Percentiles rank a stretch among this genome's conserved stretches.
Conservation (phyloP, 92 coral and sea anemone genomes). For the Phenganax stokvisi region DNA sequence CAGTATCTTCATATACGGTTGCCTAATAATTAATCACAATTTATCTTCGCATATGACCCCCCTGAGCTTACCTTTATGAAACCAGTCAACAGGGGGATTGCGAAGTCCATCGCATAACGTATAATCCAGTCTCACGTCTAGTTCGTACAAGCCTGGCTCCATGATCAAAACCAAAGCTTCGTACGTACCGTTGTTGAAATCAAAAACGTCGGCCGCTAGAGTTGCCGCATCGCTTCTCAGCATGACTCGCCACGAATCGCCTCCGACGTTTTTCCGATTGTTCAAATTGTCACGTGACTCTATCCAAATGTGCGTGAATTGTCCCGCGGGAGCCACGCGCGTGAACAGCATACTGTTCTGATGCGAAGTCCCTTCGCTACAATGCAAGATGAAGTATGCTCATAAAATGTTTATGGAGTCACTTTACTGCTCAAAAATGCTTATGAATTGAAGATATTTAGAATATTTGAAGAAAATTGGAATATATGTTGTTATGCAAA, state of each 20-base stretch:
- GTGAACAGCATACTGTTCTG: slow-evolving; percentile 47
- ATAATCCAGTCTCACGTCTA: slow-evolving; percentile 57
- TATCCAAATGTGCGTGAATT: slow-evolving; percentile 59
- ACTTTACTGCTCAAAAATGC: neutral
- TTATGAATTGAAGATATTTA: too few relatives aligned
- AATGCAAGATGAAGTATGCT: neutral
- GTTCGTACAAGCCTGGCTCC: slow-evolving; percentile 58
- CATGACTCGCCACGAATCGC: slow-evolving; percentile 71
- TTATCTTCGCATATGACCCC: too few relatives aligned
- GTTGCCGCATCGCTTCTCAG: slow-evolving; percentile 47
- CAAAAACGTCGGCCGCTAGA: slow-evolving; percentile 64
- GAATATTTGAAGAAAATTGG: too few relatives aligned
- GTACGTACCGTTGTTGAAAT: slow-evolving; percentile 62
- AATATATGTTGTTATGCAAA: too few relatives aligned
- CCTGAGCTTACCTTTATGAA: slow-evolving; percentile 46
- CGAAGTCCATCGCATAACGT: slow-evolving; percentile 64
- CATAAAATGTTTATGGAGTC: neutral
- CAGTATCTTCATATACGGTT: too few relatives aligned
- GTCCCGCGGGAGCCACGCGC: slow-evolving; percentile 57
- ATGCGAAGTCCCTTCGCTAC: slow-evolving; percentile 40
- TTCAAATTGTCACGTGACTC: slow-evolving; percentile 49
- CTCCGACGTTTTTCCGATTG: slow-evolving; percentile 50
- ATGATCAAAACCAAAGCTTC: slow-evolving; percentile 60
- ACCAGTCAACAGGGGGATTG: slow-evolving; percentile 71
- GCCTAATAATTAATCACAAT: neutral